These are phyloP conservation scores for Emberiza fucata DNA, from an alignment of 2,113 vertebrate species.

Conservation along the genomic window DNA sequence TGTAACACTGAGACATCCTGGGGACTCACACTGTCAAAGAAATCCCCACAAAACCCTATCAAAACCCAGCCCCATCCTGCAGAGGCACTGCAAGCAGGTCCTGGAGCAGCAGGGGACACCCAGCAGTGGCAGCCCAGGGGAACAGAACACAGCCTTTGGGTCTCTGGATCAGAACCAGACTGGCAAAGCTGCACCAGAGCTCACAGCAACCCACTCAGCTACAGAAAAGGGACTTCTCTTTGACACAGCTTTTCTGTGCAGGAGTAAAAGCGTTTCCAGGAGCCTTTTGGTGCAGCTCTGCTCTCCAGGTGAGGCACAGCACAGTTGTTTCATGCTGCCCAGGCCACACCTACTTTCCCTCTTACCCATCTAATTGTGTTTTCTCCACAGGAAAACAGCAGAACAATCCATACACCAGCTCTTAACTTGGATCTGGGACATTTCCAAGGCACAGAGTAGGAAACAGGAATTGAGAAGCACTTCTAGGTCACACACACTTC, in stretches of 20 bases:
- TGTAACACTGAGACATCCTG: not conserved
- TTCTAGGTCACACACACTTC: not conserved
- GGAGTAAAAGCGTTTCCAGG: not conserved
- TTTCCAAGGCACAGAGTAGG: not conserved
- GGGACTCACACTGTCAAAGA: not conserved
- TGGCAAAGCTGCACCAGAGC: not conserved
- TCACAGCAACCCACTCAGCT: not conserved
- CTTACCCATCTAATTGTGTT: not conserved
- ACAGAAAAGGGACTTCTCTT: rapidly evolving
- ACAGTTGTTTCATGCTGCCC: no score
- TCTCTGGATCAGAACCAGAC: not conserved
- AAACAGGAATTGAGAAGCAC: not conserved
- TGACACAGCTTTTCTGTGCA: not conserved
- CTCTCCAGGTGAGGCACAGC: not conserved
- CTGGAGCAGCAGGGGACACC: not conserved
- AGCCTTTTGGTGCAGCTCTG: not conserved
- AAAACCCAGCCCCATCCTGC: not conserved
- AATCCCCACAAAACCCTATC: rapidly evolving
- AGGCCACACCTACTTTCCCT: not conserved
- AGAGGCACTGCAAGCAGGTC: not conserved
- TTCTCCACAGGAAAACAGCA: not conserved
- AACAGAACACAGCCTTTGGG: not conserved
- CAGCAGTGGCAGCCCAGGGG: rapidly evolving
- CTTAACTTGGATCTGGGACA: not conserved
- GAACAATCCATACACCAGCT: rapidly evolving